Conservation (phyloP, 2,888 invertebrate species). For the Amphipyra berbera region DNA sequence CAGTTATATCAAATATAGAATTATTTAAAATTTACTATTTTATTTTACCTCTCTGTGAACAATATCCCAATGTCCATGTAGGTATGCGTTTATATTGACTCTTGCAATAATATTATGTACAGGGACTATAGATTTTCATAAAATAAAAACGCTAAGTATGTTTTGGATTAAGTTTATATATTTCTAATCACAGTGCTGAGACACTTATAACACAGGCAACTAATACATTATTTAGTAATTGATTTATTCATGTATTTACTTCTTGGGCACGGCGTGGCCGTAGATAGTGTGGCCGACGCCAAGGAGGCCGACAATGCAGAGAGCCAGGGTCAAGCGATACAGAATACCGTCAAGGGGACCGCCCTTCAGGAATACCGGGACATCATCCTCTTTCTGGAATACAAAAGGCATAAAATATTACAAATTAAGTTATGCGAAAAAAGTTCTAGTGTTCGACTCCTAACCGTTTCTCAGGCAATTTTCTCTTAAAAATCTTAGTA, state of each 20-base stretch:
- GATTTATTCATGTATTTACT: conserved; percentile 62
- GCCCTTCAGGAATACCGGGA: conserved; percentile 90
- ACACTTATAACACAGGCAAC: conserved; percentile 70
- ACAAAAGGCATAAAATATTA: neutral
- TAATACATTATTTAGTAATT: conserved; percentile 72
- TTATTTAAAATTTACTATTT: conserved; percentile 55
- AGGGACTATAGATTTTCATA: conserved; percentile 12
- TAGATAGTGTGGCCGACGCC: conserved; percentile 82
- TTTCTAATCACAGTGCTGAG: conserved; percentile 72
- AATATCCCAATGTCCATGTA: neutral
- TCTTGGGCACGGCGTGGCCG: conserved; percentile 79
- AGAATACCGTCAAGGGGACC: conserved; percentile 88
- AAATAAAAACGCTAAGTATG: conserved; percentile 30
- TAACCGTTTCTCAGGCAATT: no score
- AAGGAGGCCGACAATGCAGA: conserved; percentile 77
- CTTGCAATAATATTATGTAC: no score
- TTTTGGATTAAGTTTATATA: conserved; percentile 60
- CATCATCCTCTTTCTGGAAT: conserved; percentile 89
- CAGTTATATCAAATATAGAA: conserved; percentile 67
- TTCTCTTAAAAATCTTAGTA: no score
- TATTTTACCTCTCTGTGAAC: conserved; percentile 15
- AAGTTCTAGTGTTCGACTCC: no score
- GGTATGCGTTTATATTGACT: no score
- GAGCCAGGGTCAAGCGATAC: conserved; percentile 81
- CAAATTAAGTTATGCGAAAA: no score